Base-by-base conservation (phyloP, 2,888 invertebrate genomes). In the Polyploca ridens region DNA sequence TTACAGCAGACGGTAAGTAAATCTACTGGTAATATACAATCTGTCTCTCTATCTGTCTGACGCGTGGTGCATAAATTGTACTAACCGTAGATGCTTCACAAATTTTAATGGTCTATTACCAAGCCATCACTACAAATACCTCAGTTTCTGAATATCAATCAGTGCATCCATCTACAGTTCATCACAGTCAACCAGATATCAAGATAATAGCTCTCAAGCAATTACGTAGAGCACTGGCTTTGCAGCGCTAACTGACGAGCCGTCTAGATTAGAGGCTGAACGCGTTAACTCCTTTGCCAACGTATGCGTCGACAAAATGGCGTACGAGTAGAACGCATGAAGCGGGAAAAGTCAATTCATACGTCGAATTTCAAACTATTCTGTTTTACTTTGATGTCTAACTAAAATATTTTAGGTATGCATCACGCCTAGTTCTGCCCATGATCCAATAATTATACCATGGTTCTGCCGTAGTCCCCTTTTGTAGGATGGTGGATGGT, bases 181-280 rank as follows among this genome's bases (percentile, higher is more conserved):
- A 41, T 61, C 61, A 35, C 16, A 35, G 59, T 35, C 41, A 44
- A 38, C 60, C 19, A 41, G 27, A 19, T 41, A 41, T 27, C 61
- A 61, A 41, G 61, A 41, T 41, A 61, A 61, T 61, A 61, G 61
- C 41, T 27, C 61, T 61, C 44, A 16, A 41, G 19, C 61, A 61
- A 61, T 61, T 61, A 61, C 61, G 19, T 16, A 35, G 58, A 33
- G 58, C 27, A 27, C 33, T 27, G 58, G 58, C 59, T 60, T 35
- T 60, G 16, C 38, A 35, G 38, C 59, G 11, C 38, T 33, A 60
- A 11, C 38, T 61, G 61, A 61, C 41, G 61, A 41, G 41, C 60
- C 41, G 33, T 14, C 44, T 41, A 61, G 61, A 61, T 61, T 61
- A 61, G 41, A 61, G 61, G 61, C 61, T 41, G 41, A 19, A 61